These are phyloP conservation scores for Hemibagrus guttatus DNA, from an alignment of 2,797 vertebrate genomes.

Conservation along the genomic window DNA sequence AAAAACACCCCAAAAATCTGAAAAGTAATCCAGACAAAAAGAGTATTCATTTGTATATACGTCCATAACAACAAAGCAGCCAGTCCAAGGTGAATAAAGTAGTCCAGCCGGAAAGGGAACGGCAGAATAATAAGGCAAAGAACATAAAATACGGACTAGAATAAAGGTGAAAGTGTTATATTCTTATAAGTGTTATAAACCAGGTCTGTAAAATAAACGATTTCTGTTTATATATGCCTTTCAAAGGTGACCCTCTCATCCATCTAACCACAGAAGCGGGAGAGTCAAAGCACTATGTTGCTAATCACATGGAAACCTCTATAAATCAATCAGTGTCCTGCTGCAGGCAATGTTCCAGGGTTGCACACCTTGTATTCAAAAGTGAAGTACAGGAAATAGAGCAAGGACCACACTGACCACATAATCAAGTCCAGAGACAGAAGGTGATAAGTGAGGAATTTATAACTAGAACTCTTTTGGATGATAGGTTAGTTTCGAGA, in stretches of 20 bases:
- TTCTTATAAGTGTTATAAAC: too few relatives aligned
- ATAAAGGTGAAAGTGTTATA: not conserved
- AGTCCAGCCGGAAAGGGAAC: not conserved
- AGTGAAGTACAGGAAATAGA: not conserved
- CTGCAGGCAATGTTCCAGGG: not conserved
- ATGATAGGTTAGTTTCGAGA: not conserved
- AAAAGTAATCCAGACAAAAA: conserved; percentile 22
- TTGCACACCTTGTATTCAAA: not conserved
- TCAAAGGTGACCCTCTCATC: not conserved
- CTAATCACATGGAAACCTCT: conserved; percentile 25
- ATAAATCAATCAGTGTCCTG: conserved; percentile 19
- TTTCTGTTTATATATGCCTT: conserved; percentile 18
- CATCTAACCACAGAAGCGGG: conserved; percentile 13
- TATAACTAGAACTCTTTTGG: not conserved
- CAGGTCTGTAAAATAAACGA: conserved; percentile 8
- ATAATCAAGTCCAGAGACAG: conserved; percentile 12
- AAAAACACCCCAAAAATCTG: not conserved
- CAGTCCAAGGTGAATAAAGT: not conserved
- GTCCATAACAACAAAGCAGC: not conserved
- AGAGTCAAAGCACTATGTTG: not conserved
- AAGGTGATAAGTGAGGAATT: conserved; percentile 2
- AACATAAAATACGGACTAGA: not conserved
- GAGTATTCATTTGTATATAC: conserved; percentile 3
- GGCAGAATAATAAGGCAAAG: not conserved
- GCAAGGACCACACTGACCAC: not conserved